A percentile compares a stretch with the other conserved stretches of the same genome.
phyloP scores from a whole-genome alignment of 2,113 vertebrate species.

The Seriola rivoliana region DNA sequence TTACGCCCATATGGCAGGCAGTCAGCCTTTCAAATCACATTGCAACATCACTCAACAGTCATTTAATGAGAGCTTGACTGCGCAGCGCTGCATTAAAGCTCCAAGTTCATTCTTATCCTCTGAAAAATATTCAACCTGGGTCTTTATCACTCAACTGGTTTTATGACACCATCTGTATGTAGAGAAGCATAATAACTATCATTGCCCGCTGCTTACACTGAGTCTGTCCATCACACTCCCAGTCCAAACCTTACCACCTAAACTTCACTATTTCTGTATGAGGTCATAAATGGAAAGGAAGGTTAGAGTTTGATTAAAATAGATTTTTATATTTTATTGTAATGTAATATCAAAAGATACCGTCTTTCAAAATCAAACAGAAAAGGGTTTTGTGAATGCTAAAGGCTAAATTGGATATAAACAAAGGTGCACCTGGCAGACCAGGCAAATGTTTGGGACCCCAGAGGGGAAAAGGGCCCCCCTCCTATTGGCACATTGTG shows the following conservation, averaged over 20 bases:
- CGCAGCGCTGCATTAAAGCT: constrained; percentile 18
- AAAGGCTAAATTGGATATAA: no score
- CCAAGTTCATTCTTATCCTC: neutral
- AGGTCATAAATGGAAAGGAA: neutral
- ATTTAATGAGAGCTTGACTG: constrained; percentile 54
- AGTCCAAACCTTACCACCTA: neutral
- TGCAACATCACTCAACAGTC: constrained; percentile 49
- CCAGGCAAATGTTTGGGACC: no score
- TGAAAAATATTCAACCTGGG: constrained; percentile 15
- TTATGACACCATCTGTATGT: constrained; percentile 20
- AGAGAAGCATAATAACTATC: neutral
- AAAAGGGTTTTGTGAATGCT: no score
- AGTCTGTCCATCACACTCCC: neutral
- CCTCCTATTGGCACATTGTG: no score
- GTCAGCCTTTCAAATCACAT: constrained; percentile 48
- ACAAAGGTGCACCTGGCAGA: no score
- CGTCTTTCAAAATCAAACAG: no score
- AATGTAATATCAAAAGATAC: neutral
- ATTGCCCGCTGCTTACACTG: neutral
- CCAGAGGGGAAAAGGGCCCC: no score
- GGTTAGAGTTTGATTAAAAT: neutral
- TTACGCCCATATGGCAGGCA: constrained; percentile 44
- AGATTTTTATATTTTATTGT: neutral
- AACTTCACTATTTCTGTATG: neutral
- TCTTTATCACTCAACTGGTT: constrained; percentile 24